Evolutionary conservation across 1,140 invertebrate genomes (phyloP).

Genomic region (Drosophila eugracilis): DNA sequence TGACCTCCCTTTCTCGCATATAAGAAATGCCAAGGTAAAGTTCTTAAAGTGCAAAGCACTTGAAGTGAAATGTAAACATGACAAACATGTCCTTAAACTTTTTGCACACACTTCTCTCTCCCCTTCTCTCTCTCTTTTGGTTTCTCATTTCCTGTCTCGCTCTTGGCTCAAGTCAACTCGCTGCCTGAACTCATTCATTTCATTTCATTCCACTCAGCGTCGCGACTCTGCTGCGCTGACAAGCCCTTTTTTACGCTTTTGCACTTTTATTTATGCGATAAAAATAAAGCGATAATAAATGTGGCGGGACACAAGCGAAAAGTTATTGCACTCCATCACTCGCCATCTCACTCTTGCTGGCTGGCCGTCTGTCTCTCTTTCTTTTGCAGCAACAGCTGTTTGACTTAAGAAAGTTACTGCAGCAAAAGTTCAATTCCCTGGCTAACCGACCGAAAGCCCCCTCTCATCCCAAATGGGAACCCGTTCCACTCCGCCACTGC

Average conservation of each 20-base stretch:
- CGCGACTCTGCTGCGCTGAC: constrained; percentile 45
- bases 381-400: constrained; percentile 69
- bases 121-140: constrained; percentile 8
- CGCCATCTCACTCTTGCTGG: neutral
- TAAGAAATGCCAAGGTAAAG: constrained; percentile 44
- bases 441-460: constrained; percentile 8
- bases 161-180: constrained; percentile 14
- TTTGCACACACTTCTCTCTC: constrained; percentile 28
- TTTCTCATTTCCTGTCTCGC: constrained; percentile 14
- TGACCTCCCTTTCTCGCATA: constrained; percentile 22
- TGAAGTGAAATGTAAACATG: constrained; percentile 59
- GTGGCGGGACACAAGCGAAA: constrained; percentile 65
- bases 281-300: constrained; percentile 82
- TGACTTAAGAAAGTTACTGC: constrained; percentile 70
- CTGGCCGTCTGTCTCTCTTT: constrained; percentile 19
- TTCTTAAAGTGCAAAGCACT: constrained; percentile 53
- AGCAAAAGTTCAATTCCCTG: constrained; percentile 75
- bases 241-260: constrained; percentile 71
- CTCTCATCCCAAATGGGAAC: constrained; percentile 5
- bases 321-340: constrained; percentile 80
- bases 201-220: constrained; percentile 20
- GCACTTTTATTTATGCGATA: constrained; percentile 79
- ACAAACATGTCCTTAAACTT: constrained; percentile 73
- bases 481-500: constrained; percentile 20
- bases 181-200: constrained; percentile 26